Base-by-base conservation (phyloP, 2,888 invertebrate species). In the Stramonita haemastoma region DNA sequence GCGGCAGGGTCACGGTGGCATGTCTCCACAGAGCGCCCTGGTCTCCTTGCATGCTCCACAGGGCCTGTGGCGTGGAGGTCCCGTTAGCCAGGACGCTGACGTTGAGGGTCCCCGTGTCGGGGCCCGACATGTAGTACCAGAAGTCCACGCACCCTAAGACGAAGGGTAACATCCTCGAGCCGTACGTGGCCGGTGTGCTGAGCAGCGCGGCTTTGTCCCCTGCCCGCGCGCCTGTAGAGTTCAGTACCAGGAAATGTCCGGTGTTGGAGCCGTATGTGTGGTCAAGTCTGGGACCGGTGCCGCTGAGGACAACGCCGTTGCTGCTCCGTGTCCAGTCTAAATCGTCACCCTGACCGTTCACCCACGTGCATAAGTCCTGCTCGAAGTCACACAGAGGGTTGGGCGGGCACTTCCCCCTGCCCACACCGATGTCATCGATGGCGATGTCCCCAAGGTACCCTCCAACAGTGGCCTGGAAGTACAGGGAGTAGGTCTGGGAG, bases 201-300 rank as follows among this genome's bases (percentile, higher is more conserved):
- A 92, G 86, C 13, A 95, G 90, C 29, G 92, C 88, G 11, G 95
- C 95, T 66, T 92, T 92, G 87, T 95, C 94, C 86, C 93, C 93
- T 15, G 90, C 86, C 57, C 87, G 88, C 26, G 93, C 93, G 4
- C 91, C 91, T 34, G 94, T 93, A 34, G 94, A 92, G 85, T 94
- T 94, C 83, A 95, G 94, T 90, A 92, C 95, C 57, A 94, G 92
- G 91, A 93, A 95, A 87, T 94, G 93, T 17, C 97, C 97, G 88
- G 93, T 91, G 89, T 77, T 93, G 17, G 94, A 94, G 36, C 95
- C 94, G 88, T 93, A 94, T 0, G 95, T 95, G 91, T 96, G 95
- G 91, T 96, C 96, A 89, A 93, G 92, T 29, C 93, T 91, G 6
- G 96, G 96, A 92, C 94, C 94, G 26, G 94, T 94, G 32, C 93